phyloP scores from a whole-genome alignment of 2,113 vertebrate species.

The Odocoileus virginianus region DNA sequence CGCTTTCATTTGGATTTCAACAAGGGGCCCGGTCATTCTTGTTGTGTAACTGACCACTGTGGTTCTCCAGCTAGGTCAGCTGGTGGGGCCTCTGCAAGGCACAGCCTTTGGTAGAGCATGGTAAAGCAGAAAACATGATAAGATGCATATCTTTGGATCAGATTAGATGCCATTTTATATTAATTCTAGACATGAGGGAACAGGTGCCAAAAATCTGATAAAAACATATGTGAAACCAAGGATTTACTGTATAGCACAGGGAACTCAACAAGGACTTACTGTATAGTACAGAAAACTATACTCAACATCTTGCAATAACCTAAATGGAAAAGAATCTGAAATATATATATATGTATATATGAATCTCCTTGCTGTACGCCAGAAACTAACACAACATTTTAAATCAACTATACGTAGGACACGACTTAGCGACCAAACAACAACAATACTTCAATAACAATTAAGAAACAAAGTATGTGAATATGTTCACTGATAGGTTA shows the following conservation, averaged over 20 bases:
- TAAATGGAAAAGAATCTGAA: background rate
- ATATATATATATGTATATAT: background rate
- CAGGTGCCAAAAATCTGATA: background rate
- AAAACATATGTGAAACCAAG: background rate
- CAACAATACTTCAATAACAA: background rate
- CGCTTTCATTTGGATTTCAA: background rate
- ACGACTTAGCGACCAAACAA: background rate
- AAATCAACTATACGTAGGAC: background rate
- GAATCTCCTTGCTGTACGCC: background rate
- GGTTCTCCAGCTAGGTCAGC: background rate
- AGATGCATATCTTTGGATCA: background rate
- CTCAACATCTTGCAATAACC: background rate
- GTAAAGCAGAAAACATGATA: background rate
- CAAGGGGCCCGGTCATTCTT: background rate
- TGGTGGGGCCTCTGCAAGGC: background rate
- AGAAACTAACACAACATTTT: background rate
- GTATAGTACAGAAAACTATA: background rate
- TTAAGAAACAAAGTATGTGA: background rate
- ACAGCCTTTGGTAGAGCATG: background rate
- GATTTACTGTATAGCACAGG: background rate
- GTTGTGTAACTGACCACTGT: background rate
- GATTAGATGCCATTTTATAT: background rate
- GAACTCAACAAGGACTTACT: background rate
- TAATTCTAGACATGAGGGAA: background rate
- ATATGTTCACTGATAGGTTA: background rate